Evolutionary conservation across 2,797 vertebrate species (phyloP).

Genomic region (Cynodonichthys magdalenae): DNA sequence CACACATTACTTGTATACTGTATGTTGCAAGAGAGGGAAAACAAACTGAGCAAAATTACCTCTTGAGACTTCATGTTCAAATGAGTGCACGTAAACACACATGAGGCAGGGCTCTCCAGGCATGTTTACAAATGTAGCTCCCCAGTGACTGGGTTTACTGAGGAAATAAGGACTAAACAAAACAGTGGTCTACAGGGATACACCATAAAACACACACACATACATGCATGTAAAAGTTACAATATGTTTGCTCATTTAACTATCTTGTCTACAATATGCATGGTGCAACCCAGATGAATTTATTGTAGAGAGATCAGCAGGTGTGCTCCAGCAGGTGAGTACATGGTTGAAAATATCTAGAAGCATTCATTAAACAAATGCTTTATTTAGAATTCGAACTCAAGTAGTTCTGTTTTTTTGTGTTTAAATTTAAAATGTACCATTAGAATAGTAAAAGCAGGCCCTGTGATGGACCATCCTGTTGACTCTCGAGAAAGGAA

Average conservation of each 20-base stretch:
- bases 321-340: slow-evolving; percentile 2
- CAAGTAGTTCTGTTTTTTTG: background rate
- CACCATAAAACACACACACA: slow-evolving; percentile 29
- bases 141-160: slow-evolving; percentile 69
- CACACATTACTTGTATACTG: slow-evolving; percentile 33
- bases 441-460: background rate
- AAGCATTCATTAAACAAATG: too few species aligned
- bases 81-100: slow-evolving; percentile 37
- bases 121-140: slow-evolving; percentile 79
- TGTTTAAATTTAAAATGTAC: background rate
- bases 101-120: slow-evolving; percentile 59
- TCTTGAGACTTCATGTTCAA: slow-evolving; percentile 63
- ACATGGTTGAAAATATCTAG: background rate
- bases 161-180: slow-evolving; percentile 73
- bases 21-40: slow-evolving; percentile 57
- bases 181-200: slow-evolving; percentile 66
- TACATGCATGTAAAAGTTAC: background rate
- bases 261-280: background rate
- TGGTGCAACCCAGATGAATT: background rate
- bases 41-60: slow-evolving; percentile 63
- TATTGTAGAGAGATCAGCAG: background rate
- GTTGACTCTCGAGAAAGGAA: too few species aligned
- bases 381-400: background rate
- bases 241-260: background rate
- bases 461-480: background rate